A percentile compares a stretch with the other conserved stretches of the same genome.
Evolutionary conservation across 2,113 vertebrate genomes (phyloP).

Genomic region (Odocoileus virginianus): DNA sequence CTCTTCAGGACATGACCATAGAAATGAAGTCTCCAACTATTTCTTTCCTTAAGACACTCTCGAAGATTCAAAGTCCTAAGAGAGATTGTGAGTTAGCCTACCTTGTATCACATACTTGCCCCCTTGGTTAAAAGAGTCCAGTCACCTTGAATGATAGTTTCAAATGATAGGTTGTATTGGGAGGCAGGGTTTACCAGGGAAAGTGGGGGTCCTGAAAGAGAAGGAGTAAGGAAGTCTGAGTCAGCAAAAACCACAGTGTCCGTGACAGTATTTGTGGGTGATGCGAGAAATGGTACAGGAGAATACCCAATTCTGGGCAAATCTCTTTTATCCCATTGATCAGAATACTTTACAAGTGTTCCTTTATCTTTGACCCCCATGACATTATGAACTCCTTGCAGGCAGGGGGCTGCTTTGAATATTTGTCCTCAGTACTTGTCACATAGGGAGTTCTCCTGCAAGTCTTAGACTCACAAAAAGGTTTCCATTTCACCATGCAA

Average conservation of each 20-base stretch:
- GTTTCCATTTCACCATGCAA: not conserved
- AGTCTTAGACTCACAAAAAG: not conserved
- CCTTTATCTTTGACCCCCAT: not conserved
- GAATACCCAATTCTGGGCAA: not conserved
- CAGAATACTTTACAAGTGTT: not conserved
- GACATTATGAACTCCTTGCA: not conserved
- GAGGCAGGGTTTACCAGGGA: not conserved
- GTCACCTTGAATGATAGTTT: not conserved
- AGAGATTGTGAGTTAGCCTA: not conserved
- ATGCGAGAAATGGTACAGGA: not conserved
- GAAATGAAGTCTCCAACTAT: not conserved
- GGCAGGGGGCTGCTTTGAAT: not conserved
- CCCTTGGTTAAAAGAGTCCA: not conserved
- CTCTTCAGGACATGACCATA: not conserved
- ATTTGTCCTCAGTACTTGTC: not conserved
- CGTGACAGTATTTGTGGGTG: not conserved
- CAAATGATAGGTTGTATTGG: not conserved
- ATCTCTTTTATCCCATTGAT: not conserved
- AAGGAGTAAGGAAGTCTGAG: not conserved
- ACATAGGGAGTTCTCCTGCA: not conserved
- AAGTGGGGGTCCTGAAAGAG: not conserved
- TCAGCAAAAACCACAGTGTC: not conserved
- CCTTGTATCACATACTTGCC: not conserved
- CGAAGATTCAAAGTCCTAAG: not conserved
- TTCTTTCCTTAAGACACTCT: not conserved